Base-by-base conservation (phyloP, 2,888 invertebrate species). In the Drosophila quinaria region DNA sequence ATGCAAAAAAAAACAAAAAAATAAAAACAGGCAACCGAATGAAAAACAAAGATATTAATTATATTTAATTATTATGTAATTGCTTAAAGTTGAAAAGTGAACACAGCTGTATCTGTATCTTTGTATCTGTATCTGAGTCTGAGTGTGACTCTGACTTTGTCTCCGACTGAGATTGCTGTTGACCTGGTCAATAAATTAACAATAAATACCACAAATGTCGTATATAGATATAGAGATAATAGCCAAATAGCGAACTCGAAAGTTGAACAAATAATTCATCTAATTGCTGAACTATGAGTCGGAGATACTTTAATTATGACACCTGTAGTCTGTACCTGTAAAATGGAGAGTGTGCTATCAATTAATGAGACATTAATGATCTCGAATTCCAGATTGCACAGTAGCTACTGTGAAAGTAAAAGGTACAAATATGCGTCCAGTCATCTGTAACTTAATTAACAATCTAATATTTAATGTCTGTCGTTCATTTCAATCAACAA, bases 101-200 rank as follows among this genome's bases (percentile, higher is more conserved):
- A 58, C 58, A 58, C 58, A 58, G 63, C 58, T 63, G 62, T 39
- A 25, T 35, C 52, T 50, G 46, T 47, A 25, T 17, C 25, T 25
- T 6, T 29, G 29, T 29, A 29, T 29, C 29, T 29, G 29, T 2
- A 39, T 13, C 37, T 37, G n/a, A 25, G 25, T 8, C 22, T 0
- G 9, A 19, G 19, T 47, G 11, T 15, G 17, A 31, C 19, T 49
- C 13, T 17, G 5, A n/a, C 15, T 49, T 11, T 13, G 41, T 31
- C 17, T 42, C 3, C 8, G 29, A 29, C 29, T 29, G n/a, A 37
- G n/a, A 37, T 37, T 37, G 5, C 54, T 46, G 47, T 50, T 51
- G 65, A 75, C 37, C 76, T 22, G 75, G 49, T 78, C 65, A 78
- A 78, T 78, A 74, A 74, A 78, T 76, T 62, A 69, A 8, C 49